phyloP scores from a whole-genome alignment of 2,888 invertebrate genomes.

The Limnephilus marmoratus region DNA sequence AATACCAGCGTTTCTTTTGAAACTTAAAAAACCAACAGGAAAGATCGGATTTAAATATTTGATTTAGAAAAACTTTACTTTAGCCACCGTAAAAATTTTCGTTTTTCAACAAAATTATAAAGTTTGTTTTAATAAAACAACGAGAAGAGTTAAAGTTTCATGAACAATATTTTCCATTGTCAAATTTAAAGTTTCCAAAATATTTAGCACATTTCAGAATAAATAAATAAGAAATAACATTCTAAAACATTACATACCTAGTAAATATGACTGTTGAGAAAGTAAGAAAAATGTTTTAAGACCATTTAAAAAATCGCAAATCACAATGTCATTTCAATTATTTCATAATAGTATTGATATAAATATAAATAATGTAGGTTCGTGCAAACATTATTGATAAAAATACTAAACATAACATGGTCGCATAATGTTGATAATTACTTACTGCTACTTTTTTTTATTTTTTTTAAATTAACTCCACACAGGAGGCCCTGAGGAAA shows the following conservation, averaged over 20 bases:
- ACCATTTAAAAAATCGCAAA: not conserved
- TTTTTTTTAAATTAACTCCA: too few species aligned
- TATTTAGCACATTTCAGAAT: not conserved
- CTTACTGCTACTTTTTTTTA: too few species aligned
- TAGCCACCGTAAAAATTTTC: not conserved
- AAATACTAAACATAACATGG: not conserved
- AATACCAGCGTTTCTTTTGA: not conserved
- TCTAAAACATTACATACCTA: not conserved
- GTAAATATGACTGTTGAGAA: not conserved
- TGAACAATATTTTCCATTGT: not conserved
- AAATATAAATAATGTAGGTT: too few species aligned
- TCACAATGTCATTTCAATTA: not conserved
- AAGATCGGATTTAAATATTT: not conserved
- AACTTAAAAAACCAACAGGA: not conserved
- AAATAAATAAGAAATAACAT: not conserved
- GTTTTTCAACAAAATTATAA: too few species aligned
- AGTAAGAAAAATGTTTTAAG: not conserved
- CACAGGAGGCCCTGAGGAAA: too few species aligned
- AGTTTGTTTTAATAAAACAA: not conserved
- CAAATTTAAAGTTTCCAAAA: not conserved
- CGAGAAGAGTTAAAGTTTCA: not conserved
- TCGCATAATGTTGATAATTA: not conserved
- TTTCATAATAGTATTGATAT: too few species aligned
- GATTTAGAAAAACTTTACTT: not conserved
- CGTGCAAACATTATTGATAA: too few species aligned